Percentiles rank a stretch among this genome's conserved stretches.
These are phyloP conservation scores for Argyrosomus regius DNA, from an alignment of 2,797 vertebrate genomes.

Conservation along the genomic window DNA sequence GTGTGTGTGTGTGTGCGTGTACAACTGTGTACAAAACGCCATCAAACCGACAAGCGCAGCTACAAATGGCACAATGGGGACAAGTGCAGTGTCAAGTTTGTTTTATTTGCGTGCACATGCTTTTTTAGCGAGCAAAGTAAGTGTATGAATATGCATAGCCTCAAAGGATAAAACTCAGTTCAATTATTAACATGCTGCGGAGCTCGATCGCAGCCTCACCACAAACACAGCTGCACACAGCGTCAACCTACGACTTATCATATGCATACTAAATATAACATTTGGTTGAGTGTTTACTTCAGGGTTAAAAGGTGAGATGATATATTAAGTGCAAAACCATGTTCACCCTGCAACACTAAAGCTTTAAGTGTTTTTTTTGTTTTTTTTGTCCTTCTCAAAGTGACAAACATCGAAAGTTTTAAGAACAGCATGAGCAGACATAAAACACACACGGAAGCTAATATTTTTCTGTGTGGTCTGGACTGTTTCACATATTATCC, in stretches of 20 bases:
- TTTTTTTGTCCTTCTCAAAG: background rate
- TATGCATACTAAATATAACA: background rate
- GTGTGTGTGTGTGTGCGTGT: background rate
- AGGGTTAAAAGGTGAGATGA: background rate
- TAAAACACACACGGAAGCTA: background rate
- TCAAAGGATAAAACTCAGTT: slow-evolving; percentile 27
- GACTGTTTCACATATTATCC: background rate
- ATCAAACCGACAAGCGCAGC: slow-evolving; percentile 15
- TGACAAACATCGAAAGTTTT: background rate
- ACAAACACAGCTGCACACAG: slow-evolving; percentile 11
- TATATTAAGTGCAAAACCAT: background rate
- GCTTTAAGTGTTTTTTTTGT: background rate
- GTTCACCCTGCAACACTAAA: background rate
- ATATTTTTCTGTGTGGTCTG: background rate
- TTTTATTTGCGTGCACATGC: slow-evolving; percentile 16
- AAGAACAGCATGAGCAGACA: slow-evolving; percentile 5
- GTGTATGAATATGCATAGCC: slow-evolving; percentile 11
- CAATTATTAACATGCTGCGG: slow-evolving; percentile 45
- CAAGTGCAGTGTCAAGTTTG: background rate
- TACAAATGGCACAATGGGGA: slow-evolving; percentile 26
- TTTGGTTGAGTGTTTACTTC: background rate
- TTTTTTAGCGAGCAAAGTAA: slow-evolving; percentile 26
- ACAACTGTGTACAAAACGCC: slow-evolving; percentile 21
- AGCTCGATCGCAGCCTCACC: slow-evolving; percentile 23
- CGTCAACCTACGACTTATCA: background rate